Percentiles rank a stretch among this genome's conserved stretches.
These are phyloP conservation scores for Cyrtodaria siliqua DNA, from an alignment of 2,888 invertebrate species.

Conservation along the genomic window DNA sequence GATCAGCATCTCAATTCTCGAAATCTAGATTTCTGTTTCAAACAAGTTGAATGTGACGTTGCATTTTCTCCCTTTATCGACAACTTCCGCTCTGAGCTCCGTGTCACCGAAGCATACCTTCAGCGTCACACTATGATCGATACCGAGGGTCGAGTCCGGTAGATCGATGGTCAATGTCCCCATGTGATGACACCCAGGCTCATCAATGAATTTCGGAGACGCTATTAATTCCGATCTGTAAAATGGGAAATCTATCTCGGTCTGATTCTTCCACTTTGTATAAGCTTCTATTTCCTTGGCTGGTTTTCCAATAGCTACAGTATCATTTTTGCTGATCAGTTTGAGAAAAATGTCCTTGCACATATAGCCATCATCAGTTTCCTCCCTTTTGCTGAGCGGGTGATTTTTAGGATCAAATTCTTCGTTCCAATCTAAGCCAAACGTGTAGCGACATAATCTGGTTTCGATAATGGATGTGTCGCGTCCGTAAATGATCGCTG, in stretches of 20 bases:
- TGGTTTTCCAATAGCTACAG: neutral
- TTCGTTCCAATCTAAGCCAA: slow-evolving; percentile 50
- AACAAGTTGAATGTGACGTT: neutral
- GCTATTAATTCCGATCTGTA: slow-evolving; percentile 27
- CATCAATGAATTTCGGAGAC: slow-evolving; percentile 33
- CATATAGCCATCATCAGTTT: slow-evolving; percentile 34
- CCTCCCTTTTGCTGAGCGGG: slow-evolving; percentile 16
- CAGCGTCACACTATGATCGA: neutral
- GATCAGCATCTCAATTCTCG: too few relatives aligned
- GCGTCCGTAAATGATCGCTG: slow-evolving; percentile 45
- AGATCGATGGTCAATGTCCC: slow-evolving; percentile 30
- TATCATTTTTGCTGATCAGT: slow-evolving; percentile 25
- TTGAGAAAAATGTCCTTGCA: slow-evolving; percentile 46
- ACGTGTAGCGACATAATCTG: slow-evolving; percentile 34
- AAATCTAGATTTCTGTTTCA: neutral
- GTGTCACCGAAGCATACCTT: slow-evolving; percentile 11
- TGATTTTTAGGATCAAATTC: slow-evolving; percentile 34
- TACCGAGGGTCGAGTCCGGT: neutral
- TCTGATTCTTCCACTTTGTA: slow-evolving; percentile 22
- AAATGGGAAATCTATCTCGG: slow-evolving; percentile 41
- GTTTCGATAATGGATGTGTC: slow-evolving; percentile 32
- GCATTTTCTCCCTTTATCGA: slow-evolving; percentile 20
- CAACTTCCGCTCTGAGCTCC: slow-evolving; percentile 35
- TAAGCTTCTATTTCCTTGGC: slow-evolving; percentile 27
- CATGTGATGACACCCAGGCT: slow-evolving; percentile 30